Conservation (phyloP, 2,888 invertebrate species). For the Aporophyla lueneburgensis region DNA sequence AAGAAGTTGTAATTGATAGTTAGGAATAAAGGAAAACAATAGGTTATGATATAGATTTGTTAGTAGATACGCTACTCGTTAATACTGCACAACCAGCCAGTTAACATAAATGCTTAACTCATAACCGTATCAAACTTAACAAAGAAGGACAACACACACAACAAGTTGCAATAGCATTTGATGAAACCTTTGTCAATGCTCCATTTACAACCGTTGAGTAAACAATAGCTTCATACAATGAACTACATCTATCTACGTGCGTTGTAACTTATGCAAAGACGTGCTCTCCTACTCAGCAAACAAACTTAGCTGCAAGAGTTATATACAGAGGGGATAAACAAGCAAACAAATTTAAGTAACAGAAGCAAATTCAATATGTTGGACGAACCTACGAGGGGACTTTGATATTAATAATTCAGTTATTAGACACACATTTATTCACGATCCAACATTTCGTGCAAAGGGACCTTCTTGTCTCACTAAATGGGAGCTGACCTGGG, state of each 20-base stretch:
- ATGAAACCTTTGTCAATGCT: slow-evolving; percentile 46
- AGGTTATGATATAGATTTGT: slow-evolving; percentile 15
- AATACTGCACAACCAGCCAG: slow-evolving; percentile 15
- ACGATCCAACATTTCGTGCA: slow-evolving; percentile 65
- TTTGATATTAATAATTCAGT: slow-evolving; percentile 40
- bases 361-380: slow-evolving; percentile 43
- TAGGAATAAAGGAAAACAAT: neutral
- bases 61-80: slow-evolving; percentile 9
- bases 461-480: slow-evolving; percentile 57
- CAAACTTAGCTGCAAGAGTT: slow-evolving; percentile 59
- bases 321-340: slow-evolving; percentile 48
- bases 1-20: neutral
- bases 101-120: slow-evolving; percentile 23
- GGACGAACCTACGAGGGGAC: slow-evolving; percentile 56
- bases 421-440: slow-evolving; percentile 52
- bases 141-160: slow-evolving; percentile 13
- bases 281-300: slow-evolving; percentile 50
- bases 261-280: slow-evolving; percentile 39
- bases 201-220: slow-evolving; percentile 31
- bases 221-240: slow-evolving; percentile 45
- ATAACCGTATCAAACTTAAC: slow-evolving; percentile 5
- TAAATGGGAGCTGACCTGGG: slow-evolving; percentile 60
- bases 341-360: slow-evolving; percentile 57
- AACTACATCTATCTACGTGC: slow-evolving; percentile 50
- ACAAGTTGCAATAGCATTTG: slow-evolving; percentile 21